Conservation (phyloP, 2,888 invertebrate species). For the Oxycera nigricornis region DNA sequence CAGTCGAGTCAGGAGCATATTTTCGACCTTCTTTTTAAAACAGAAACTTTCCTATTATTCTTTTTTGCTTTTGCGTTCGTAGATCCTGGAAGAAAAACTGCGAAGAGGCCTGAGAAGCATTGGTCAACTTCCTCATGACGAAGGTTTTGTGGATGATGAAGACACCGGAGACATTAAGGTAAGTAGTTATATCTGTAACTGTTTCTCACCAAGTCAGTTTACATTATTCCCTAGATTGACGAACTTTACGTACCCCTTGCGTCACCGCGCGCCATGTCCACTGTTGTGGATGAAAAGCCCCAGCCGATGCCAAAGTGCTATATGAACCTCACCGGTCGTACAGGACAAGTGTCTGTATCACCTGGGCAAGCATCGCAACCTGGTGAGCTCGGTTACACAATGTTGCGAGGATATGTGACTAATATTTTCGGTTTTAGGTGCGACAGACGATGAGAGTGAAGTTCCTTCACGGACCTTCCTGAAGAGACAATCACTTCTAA, state of each 20-base stretch:
- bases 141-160: constrained; percentile 45
- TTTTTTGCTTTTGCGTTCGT: background rate
- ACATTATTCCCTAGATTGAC: constrained; percentile 45
- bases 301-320: constrained; percentile 61
- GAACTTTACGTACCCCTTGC: constrained; percentile 52
- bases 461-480: constrained; percentile 80
- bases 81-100: constrained; percentile 59
- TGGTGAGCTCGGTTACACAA: constrained; percentile 51
- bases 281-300: constrained; percentile 57
- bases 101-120: constrained; percentile 54
- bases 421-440: too few relatives aligned
- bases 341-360: constrained; percentile 59
- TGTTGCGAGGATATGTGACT: too few relatives aligned
- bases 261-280: constrained; percentile 54
- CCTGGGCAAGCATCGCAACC: constrained; percentile 59
- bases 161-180: constrained; percentile 49
- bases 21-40: too few relatives aligned
- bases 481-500: constrained; percentile 82
- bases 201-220: background rate
- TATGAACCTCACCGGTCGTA: constrained; percentile 59
- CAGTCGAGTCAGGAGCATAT: too few relatives aligned
- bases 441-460: constrained; percentile 83
- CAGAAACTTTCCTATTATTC: too few relatives aligned
- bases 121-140: constrained; percentile 55
- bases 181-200: constrained; percentile 47